Percentiles rank a stretch among this genome's conserved stretches.
Evolutionary conservation across 2,888 invertebrate species (phyloP).

Genomic region (Hirtodrosophila histrioides): DNA sequence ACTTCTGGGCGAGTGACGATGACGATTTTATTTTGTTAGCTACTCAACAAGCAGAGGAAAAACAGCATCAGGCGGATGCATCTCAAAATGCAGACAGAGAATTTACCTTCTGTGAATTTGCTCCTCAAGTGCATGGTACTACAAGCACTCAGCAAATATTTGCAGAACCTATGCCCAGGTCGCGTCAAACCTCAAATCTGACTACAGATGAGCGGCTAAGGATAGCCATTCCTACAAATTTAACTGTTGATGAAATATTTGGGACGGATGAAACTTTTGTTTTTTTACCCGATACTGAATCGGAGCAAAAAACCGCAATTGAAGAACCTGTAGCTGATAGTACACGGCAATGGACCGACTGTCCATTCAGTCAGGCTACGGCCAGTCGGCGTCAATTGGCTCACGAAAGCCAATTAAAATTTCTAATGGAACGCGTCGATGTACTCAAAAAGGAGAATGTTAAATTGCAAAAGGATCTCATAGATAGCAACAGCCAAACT

Average conservation of each 20-base stretch:
- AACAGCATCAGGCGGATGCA: slow-evolving; percentile 16
- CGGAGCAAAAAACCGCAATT: background rate
- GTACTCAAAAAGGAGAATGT: slow-evolving; percentile 77
- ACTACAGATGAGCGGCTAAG: background rate
- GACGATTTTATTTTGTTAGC: slow-evolving; percentile 82
- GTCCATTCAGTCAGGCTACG: slow-evolving; percentile 34
- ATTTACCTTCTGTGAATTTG: slow-evolving; percentile 78
- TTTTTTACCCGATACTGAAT: slow-evolving; percentile 27
- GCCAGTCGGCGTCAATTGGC: slow-evolving; percentile 72
- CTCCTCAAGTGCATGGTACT: slow-evolving; percentile 55
- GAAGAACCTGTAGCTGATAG: background rate
- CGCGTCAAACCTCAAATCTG: background rate
- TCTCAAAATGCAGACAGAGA: slow-evolving; percentile 55
- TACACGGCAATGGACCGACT: background rate
- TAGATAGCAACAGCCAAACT: slow-evolving; percentile 70
- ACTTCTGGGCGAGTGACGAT: slow-evolving; percentile 83
- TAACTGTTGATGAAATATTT: slow-evolving; percentile 59
- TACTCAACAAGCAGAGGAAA: slow-evolving; percentile 81
- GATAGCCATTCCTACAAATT: background rate
- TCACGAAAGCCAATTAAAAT: slow-evolving; percentile 80
- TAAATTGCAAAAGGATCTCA: slow-evolving; percentile 73
- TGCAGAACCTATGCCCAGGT: slow-evolving; percentile 11
- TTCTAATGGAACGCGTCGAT: slow-evolving; percentile 81
- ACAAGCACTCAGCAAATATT: slow-evolving; percentile 78
- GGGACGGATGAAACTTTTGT: slow-evolving; percentile 38